Evolutionary conservation across 2,888 invertebrate species (phyloP).

Genomic region (Minunthozetes semirufus): DNA sequence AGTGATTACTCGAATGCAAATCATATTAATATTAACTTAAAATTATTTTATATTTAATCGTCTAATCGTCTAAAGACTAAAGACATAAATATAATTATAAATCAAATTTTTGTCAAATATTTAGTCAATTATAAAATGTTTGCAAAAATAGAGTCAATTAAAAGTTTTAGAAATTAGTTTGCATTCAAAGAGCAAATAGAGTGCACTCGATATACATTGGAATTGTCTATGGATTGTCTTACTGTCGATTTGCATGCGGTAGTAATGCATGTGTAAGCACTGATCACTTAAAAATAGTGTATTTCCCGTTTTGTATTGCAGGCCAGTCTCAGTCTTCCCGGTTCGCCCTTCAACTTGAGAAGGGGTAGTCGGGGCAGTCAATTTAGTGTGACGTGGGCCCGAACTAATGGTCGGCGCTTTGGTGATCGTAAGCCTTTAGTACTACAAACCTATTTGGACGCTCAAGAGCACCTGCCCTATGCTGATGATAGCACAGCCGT

Average conservation of each 20-base stretch:
- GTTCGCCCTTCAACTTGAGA: constrained; percentile 89
- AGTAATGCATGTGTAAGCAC: constrained; percentile 8
- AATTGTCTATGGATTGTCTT: constrained; percentile 16
- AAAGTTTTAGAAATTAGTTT: neutral
- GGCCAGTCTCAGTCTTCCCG: constrained; percentile 94
- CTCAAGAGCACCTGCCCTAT: constrained; percentile 79
- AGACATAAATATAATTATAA: neutral
- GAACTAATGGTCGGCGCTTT: constrained; percentile 60
- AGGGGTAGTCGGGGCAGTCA: constrained; percentile 85
- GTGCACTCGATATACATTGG: constrained; percentile 18
- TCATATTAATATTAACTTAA: neutral
- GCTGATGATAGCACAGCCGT: constrained; percentile 96
- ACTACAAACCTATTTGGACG: constrained; percentile 71
- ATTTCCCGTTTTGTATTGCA: constrained; percentile 50
- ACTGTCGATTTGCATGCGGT: neutral
- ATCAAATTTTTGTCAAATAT: neutral
- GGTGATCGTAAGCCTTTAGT: constrained; percentile 89
- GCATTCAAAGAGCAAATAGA: neutral
- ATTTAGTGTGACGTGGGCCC: constrained; percentile 59
- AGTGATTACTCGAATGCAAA: neutral
- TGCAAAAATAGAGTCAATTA: neutral
- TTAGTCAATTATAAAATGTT: neutral
- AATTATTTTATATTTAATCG: neutral
- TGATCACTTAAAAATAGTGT: constrained; percentile 25
- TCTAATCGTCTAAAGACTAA: neutral